Percentiles rank a stretch among this genome's conserved stretches.
These are phyloP conservation scores for Colinus virginianus DNA, from an alignment of 2,113 vertebrate genomes.

Conservation along the genomic window DNA sequence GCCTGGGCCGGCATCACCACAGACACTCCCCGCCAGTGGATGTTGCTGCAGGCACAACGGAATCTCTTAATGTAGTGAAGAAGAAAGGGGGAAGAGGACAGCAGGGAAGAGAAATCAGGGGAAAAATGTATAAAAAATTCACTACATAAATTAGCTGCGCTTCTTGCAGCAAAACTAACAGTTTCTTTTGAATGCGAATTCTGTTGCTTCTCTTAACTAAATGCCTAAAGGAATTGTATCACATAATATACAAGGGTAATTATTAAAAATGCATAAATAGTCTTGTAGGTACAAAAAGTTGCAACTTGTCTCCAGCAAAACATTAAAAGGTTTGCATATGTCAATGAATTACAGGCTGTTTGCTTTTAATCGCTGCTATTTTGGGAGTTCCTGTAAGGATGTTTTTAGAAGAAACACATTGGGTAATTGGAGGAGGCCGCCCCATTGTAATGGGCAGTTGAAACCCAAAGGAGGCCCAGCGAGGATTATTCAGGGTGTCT, in stretches of 20 bases:
- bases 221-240: conserved; percentile 73
- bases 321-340: conserved; percentile 76
- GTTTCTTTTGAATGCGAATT: conserved; percentile 74
- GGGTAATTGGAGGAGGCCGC: conserved; percentile 78
- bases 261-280: conserved; percentile 79
- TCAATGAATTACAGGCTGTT: conserved; percentile 79
- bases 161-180: conserved; percentile 72
- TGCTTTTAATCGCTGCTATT: conserved; percentile 80
- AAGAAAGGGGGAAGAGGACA: conserved; percentile 72
- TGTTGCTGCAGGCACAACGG: conserved; percentile 75
- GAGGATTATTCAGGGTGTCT: conserved; percentile 80
- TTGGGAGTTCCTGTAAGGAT: conserved; percentile 78
- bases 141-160: conserved; percentile 75
- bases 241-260: conserved; percentile 73
- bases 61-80: conserved; percentile 73
- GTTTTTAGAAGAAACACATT: conserved; percentile 78
- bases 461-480: conserved; percentile 74
- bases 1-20: conserved; percentile 30
- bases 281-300: conserved; percentile 70
- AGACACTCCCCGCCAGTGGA: conserved; percentile 52
- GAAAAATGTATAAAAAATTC: conserved; percentile 74
- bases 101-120: conserved; percentile 75
- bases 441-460: conserved; percentile 78
- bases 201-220: conserved; percentile 62
- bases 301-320: conserved; percentile 76